Conservation (phyloP, 2,888 invertebrate genomes). For the Pristionchus japonicus region DNA sequence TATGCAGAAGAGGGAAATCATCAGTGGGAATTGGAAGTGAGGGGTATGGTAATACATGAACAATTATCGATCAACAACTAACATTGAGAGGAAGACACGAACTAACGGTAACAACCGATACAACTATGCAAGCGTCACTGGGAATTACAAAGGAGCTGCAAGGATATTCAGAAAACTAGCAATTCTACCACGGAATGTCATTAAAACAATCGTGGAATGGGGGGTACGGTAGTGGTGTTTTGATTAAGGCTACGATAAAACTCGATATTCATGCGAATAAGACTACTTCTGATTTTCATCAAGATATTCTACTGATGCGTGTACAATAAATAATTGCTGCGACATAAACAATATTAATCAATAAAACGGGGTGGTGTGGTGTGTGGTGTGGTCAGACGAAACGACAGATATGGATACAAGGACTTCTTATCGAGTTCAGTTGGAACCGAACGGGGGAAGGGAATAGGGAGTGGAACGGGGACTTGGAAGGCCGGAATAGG, state of each 20-base stretch:
- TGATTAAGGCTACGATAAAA: slow-evolving; percentile 1
- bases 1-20: background rate
- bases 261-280: background rate
- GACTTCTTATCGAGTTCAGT: slow-evolving; percentile 16
- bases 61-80: slow-evolving; percentile 20
- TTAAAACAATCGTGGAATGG: background rate
- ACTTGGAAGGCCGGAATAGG: too few species aligned
- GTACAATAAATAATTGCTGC: background rate
- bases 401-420: slow-evolving; percentile 15
- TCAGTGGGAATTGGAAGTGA: background rate
- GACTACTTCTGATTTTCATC: background rate
- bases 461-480: background rate
- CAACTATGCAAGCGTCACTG: background rate
- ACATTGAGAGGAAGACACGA: background rate
- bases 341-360: background rate
- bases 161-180: background rate
- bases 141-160: background rate
- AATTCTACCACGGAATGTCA: background rate
- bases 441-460: background rate
- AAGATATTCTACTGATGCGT: background rate
- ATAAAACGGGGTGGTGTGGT: slow-evolving; percentile 32
- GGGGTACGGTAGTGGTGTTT: background rate
- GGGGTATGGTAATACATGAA: slow-evolving; percentile 5
- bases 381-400: background rate
- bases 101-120: background rate